Conservation (phyloP, 2,888 invertebrate genomes). For the Caenorhabditis japonica region DNA sequence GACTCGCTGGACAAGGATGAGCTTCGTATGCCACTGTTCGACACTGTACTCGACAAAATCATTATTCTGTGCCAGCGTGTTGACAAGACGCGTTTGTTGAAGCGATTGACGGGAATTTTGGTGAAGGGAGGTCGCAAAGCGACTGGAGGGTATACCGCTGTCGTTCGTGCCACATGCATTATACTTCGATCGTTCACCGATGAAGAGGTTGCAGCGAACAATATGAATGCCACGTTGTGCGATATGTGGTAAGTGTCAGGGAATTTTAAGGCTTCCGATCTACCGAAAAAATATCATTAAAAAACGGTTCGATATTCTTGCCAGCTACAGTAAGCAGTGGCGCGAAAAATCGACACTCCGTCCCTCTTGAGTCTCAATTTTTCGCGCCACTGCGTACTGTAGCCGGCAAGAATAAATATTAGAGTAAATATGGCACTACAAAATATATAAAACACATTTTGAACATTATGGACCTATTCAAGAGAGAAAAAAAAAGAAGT, state of each 20-base stretch:
- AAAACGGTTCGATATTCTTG: no score
- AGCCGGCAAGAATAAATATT: no score
- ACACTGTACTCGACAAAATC: constrained; percentile 36
- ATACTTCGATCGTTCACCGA: constrained; percentile 50
- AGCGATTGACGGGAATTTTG: constrained; percentile 5
- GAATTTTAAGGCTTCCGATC: no score
- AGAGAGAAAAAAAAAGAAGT: no score
- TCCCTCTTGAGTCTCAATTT: no score
- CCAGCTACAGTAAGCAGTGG: no score
- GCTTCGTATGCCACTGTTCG: constrained; percentile 38
- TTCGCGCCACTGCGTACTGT: no score
- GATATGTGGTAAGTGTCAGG: constrained; percentile 7
- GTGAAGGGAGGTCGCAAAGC: constrained; percentile 39
- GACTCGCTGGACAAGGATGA: constrained; percentile 23
- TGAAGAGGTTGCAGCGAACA: constrained; percentile 27
- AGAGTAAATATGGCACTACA: no score
- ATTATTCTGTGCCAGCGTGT: constrained; percentile 27
- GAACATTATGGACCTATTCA: no score
- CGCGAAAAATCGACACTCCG: no score
- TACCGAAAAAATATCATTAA: no score
- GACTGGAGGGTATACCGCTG: constrained; percentile 49
- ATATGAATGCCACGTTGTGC: constrained; percentile 3
- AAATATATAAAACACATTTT: no score
- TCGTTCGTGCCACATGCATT: constrained; percentile 52
- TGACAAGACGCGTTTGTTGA: constrained; percentile 20